Evolutionary conservation across 2,113 vertebrate genomes (phyloP).

Genomic region (Puntigrus tetrazona): DNA sequence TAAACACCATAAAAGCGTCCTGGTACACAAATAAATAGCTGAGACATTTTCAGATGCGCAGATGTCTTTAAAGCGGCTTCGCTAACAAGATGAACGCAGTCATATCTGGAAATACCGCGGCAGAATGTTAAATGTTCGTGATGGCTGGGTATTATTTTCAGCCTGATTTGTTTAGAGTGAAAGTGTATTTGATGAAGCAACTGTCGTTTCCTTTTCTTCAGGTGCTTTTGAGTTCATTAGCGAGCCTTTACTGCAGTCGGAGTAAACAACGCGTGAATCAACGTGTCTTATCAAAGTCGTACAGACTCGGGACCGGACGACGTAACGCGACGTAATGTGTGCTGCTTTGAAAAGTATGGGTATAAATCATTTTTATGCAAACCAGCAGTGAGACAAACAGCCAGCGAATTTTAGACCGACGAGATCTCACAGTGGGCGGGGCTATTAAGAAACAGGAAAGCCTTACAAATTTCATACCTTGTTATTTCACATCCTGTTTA

Average conservation of each 20-base stretch:
- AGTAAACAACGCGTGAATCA: background rate
- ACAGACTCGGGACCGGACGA: background rate
- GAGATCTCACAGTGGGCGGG: background rate
- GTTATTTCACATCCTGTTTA: background rate
- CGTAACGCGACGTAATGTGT: background rate
- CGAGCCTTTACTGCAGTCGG: background rate
- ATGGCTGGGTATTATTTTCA: background rate
- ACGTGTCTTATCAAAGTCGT: background rate
- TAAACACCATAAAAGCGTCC: conserved; percentile 1
- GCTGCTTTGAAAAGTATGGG: background rate
- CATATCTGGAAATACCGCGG: background rate
- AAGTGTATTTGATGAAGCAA: background rate
- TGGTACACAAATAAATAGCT: conserved; percentile 16
- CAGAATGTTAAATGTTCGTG: background rate
- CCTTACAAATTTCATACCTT: too few species aligned
- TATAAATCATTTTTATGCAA: background rate
- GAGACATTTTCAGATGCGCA: conserved; percentile 11
- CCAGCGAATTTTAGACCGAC: background rate
- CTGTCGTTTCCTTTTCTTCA: background rate
- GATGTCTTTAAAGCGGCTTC: conserved; percentile 8
- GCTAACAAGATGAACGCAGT: conserved; percentile 11
- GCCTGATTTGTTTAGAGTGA: conserved; percentile 8
- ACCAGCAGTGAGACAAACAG: background rate
- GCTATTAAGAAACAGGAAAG: background rate
- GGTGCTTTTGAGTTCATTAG: background rate